These are phyloP conservation scores for Chondrosia reniformis DNA, from an alignment of 37 sponge, comb jelly and placozoan species.

Conservation along the genomic window DNA sequence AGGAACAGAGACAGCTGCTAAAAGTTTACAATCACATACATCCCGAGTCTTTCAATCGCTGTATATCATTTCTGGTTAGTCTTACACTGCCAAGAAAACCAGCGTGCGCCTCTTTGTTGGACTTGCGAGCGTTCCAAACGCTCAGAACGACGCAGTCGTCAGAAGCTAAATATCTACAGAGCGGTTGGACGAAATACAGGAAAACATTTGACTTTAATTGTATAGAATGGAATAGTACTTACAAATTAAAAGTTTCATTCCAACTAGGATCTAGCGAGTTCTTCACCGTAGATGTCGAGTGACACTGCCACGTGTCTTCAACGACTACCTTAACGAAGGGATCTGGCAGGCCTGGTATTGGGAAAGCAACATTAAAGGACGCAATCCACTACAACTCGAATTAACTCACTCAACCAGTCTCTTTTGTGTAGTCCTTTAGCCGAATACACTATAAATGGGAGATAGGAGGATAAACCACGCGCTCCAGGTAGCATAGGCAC, in stretches of 20 bases:
- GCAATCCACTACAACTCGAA: neutral
- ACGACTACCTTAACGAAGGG: constrained; percentile 93
- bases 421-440: constrained; percentile 87
- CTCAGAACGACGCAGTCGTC: constrained; percentile 76
- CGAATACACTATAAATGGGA: constrained; percentile 68
- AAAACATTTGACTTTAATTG: neutral
- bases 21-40: constrained; percentile 34
- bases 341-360: constrained; percentile 74
- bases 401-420: constrained; percentile 81
- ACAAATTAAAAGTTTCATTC: constrained; percentile 95
- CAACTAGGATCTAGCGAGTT: constrained; percentile 90
- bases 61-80: constrained; percentile 55
- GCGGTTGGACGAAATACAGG: neutral
- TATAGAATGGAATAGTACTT: constrained; percentile 28
- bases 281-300: constrained; percentile 77
- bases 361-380: neutral
- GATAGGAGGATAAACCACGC: too few relatives aligned
- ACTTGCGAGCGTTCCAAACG: constrained; percentile 77
- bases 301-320: constrained; percentile 91
- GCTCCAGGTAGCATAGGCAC: too few relatives aligned
- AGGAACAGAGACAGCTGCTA: neutral
- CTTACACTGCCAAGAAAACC: constrained; percentile 93
- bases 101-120: constrained; percentile 49
- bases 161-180: constrained; percentile 63
- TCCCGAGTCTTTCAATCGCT: constrained; percentile 88